These are phyloP conservation scores for Pangasius djambal DNA, from an alignment of 2,797 vertebrate genomes.

Conservation along the genomic window DNA sequence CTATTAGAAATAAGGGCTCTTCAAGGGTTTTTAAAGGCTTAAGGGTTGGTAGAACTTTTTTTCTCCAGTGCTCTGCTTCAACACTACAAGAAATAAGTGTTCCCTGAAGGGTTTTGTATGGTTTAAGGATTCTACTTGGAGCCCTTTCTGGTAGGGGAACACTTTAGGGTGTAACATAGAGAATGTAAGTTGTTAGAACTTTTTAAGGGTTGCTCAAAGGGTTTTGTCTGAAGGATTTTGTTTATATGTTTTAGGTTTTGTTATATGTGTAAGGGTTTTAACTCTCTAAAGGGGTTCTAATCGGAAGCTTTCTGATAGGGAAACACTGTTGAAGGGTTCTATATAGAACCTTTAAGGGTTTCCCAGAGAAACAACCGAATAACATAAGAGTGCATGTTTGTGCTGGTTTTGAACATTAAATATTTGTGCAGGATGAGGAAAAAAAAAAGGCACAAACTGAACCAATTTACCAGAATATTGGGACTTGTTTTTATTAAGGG, in stretches of 20 bases:
- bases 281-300: background rate
- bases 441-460: background rate
- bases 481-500: background rate
- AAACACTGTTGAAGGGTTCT: background rate
- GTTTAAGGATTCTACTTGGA: background rate
- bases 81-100: background rate
- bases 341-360: background rate
- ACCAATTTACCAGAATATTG: background rate
- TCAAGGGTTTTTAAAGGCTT: background rate
- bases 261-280: background rate
- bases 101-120: background rate
- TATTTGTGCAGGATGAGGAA: background rate
- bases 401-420: background rate
- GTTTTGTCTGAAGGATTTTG: too few species aligned
- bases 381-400: background rate
- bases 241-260: background rate
- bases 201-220: background rate
- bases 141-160: background rate
- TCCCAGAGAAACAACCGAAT: background rate
- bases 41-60: background rate
- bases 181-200: background rate
- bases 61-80: background rate
- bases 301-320: background rate
- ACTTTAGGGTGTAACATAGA: background rate
- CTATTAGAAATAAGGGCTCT: background rate